phyloP scores from a whole-genome alignment of 2,797 vertebrate genomes.

The Onychomys leucogaster region DNA sequence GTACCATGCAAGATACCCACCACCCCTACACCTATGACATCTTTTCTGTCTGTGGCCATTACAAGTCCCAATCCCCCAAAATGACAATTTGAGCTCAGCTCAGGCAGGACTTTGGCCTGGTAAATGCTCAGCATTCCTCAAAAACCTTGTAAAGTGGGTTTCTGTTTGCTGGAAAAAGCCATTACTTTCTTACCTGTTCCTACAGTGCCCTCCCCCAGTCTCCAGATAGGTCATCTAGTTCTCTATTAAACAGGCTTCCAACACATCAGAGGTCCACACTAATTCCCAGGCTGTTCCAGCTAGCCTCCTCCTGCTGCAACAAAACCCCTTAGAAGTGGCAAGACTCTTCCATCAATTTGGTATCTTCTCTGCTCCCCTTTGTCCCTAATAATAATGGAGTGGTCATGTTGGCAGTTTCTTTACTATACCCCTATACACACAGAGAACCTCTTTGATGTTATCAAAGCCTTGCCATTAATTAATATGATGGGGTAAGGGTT shows the following conservation, averaged over 20 bases:
- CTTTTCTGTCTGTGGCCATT: not conserved
- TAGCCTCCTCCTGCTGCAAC: not conserved
- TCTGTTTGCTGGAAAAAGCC: not conserved
- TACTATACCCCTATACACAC: not conserved
- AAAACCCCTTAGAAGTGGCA: not conserved
- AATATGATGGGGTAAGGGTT: not conserved
- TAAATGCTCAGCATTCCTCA: not conserved
- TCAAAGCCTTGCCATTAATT: not conserved
- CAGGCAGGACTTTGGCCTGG: not conserved
- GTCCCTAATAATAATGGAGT: not conserved
- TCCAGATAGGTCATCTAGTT: not conserved
- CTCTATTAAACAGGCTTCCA: not conserved
- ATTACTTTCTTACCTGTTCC: not conserved
- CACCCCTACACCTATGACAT: not conserved
- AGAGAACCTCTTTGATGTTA: not conserved
- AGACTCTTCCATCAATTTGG: not conserved
- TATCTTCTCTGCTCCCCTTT: not conserved
- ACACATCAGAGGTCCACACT: not conserved
- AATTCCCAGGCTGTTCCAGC: not conserved
- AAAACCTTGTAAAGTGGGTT: not conserved
- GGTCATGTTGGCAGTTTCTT: not conserved
- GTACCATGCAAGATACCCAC: not conserved
- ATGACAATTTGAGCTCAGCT: not conserved
- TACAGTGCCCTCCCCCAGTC: not conserved
- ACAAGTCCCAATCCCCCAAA: not conserved